Conservation (phyloP, 2,888 invertebrate species). For the Noctua fimbriata region DNA sequence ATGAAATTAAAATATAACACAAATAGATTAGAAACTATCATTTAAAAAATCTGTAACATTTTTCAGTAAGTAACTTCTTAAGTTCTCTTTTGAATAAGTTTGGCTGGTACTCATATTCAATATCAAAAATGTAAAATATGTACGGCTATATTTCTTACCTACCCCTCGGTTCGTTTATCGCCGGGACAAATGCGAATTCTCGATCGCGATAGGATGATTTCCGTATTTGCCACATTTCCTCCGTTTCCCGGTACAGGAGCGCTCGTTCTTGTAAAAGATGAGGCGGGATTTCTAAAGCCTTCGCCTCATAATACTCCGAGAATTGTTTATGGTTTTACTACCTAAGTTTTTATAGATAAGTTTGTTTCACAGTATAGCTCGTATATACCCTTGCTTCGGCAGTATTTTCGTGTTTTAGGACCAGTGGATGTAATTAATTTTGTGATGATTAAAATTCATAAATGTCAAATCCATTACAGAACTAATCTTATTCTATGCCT, state of each 20-base stretch:
- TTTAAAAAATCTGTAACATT: too few species aligned
- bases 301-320: slow-evolving; percentile 25
- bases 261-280: slow-evolving; percentile 50
- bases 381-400: background rate
- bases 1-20: too few species aligned
- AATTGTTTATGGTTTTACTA: slow-evolving; percentile 52
- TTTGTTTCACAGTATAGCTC: slow-evolving; percentile 7
- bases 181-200: slow-evolving; percentile 60
- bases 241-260: slow-evolving; percentile 53
- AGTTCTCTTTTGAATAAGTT: too few species aligned
- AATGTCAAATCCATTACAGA: slow-evolving; percentile 11
- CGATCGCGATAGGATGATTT: slow-evolving; percentile 65
- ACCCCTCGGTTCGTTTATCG: slow-evolving; percentile 42
- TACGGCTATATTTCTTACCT: slow-evolving; percentile 19
- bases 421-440: background rate
- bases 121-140: slow-evolving; percentile 18
- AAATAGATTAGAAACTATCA: too few species aligned
- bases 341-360: slow-evolving; percentile 21
- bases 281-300: slow-evolving; percentile 46
- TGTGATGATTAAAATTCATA: slow-evolving; percentile 4
- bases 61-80: too few species aligned
- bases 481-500: slow-evolving; percentile 20
- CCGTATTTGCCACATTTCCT: slow-evolving; percentile 66
- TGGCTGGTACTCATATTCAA: too few species aligned
- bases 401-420: slow-evolving; percentile 8